phyloP scores from a whole-genome alignment of 64 coral and sea anemone genomes.

The Pocillopora damicornis region DNA sequence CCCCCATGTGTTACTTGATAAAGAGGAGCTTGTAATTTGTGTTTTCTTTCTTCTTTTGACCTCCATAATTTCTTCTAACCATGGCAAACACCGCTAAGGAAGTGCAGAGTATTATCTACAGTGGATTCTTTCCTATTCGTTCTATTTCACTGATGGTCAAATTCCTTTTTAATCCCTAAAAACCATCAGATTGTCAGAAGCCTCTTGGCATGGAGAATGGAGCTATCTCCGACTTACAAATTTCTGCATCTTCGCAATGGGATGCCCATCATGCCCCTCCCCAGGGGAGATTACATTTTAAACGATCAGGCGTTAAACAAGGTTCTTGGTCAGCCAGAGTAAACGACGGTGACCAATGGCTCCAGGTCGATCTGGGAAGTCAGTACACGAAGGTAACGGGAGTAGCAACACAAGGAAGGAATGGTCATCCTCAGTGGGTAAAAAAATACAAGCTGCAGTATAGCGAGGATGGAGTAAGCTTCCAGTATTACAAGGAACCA shows the following conservation, averaged over 20 bases:
- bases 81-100: too few relatives aligned
- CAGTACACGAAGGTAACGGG: not conserved
- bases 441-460: not conserved
- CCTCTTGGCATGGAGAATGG: not conserved
- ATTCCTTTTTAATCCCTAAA: not conserved
- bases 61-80: too few relatives aligned
- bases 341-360: conserved; percentile 1
- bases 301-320: not conserved
- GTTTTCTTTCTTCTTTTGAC: too few relatives aligned
- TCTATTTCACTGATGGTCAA: too few relatives aligned
- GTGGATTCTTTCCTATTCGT: too few relatives aligned
- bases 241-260: conserved; percentile 4
- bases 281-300: conserved; percentile 5
- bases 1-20: too few relatives aligned
- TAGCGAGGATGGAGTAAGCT: not conserved
- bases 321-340: not conserved
- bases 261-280: not conserved
- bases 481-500: not conserved
- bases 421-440: not conserved
- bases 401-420: not conserved
- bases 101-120: too few relatives aligned
- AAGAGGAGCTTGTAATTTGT: too few relatives aligned
- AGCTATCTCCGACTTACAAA: not conserved
- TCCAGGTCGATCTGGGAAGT: not conserved
- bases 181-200: not conserved